Percentiles rank a stretch among this genome's conserved stretches.
Evolutionary conservation across 1,140 invertebrate species (phyloP).

Genomic region (Arctopsyche grandis): DNA sequence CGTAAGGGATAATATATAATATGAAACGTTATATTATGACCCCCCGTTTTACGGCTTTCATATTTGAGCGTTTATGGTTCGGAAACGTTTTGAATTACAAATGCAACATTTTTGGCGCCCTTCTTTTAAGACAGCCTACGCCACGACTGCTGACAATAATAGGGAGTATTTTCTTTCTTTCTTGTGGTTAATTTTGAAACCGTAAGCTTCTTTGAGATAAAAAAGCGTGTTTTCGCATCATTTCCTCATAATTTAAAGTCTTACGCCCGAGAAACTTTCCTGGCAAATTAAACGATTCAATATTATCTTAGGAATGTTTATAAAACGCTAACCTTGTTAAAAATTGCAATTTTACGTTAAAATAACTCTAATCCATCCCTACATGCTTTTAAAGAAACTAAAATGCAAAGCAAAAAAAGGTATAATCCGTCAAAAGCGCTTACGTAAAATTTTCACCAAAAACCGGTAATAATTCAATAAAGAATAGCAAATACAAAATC

Average conservation of each 20-base stretch:
- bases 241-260: constrained; percentile 23
- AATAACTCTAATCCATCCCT: no score
- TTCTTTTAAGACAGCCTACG: neutral
- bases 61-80: constrained; percentile 32
- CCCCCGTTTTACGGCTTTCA: constrained; percentile 26
- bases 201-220: constrained; percentile 18
- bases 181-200: neutral
- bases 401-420: no score
- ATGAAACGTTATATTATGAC: constrained; percentile 22
- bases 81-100: constrained; percentile 37
- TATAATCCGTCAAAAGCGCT: no score
- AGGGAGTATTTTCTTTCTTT: neutral
- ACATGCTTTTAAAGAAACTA: no score
- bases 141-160: neutral
- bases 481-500: no score
- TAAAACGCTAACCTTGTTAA: neutral
- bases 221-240: constrained; percentile 22
- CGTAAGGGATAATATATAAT: neutral
- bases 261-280: constrained; percentile 6
- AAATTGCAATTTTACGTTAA: neutral
- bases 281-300: constrained; percentile 2
- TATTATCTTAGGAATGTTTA: constrained; percentile 2
- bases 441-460: no score
- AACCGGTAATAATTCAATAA: no score
- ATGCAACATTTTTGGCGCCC: constrained; percentile 18